A percentile compares a stretch with the other conserved stretches of the same genome.
phyloP scores from a whole-genome alignment of 2,113 vertebrate species.

The Myotis davidii region DNA sequence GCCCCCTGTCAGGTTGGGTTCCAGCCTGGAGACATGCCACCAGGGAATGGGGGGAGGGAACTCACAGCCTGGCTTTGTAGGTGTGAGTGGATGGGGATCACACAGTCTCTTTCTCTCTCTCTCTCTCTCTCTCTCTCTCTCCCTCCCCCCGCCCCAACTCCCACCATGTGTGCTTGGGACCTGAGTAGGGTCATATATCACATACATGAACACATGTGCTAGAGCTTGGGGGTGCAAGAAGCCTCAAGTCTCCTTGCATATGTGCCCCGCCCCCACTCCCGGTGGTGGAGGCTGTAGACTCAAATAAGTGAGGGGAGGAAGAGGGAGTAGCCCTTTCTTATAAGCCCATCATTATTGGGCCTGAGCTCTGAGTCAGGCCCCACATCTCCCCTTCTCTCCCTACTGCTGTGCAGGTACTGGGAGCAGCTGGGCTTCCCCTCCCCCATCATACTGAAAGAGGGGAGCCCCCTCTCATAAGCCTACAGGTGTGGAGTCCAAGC shows the following conservation, averaged over 20 bases:
- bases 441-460: background rate
- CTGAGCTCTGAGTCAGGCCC: background rate
- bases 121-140: no score
- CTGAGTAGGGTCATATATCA: background rate
- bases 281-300: background rate
- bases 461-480: background rate
- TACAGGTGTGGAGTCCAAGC: background rate
- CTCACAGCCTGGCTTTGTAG: background rate
- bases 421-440: background rate
- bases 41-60: background rate
- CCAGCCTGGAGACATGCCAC: background rate
- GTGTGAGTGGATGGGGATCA: background rate
- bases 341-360: background rate
- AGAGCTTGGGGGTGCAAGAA: background rate
- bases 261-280: background rate
- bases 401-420: background rate
- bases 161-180: background rate
- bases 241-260: background rate
- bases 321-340: background rate
- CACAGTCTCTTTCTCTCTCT: background rate
- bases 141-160: no score
- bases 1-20: fast-evolving
- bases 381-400: background rate
- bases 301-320: background rate
- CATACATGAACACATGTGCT: background rate